Evolutionary conservation across 2,797 vertebrate genomes (phyloP).

Genomic region (Poliocrania exsul): DNA sequence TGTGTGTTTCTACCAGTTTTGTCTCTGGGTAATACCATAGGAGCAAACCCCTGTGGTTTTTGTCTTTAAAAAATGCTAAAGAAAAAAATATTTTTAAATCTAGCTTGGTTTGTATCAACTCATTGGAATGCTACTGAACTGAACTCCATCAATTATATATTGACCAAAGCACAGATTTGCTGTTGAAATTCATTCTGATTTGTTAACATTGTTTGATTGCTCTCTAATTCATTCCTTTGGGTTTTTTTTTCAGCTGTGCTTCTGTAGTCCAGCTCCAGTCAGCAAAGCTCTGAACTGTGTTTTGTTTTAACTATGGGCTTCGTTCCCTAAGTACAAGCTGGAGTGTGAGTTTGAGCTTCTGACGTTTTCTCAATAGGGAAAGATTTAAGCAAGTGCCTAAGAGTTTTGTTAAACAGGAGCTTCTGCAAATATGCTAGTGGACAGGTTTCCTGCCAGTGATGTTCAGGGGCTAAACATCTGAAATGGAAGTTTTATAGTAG

Average conservation of each 20-base stretch:
- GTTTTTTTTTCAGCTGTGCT: neutral
- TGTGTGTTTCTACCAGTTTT: neutral
- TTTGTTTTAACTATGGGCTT: slow-evolving; percentile 5
- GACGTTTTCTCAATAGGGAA: neutral
- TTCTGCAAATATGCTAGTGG: neutral
- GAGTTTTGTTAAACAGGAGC: neutral
- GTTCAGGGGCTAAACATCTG: neutral
- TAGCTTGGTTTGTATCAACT: neutral
- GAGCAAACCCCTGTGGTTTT: neutral
- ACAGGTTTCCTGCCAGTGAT: neutral
- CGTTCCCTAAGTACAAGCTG: neutral
- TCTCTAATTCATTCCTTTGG: neutral
- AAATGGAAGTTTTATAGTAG: neutral
- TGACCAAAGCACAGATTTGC: neutral
- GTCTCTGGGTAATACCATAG: neutral
- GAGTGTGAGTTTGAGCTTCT: neutral
- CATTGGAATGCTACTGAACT: neutral
- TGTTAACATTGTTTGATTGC: neutral
- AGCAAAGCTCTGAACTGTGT: neutral
- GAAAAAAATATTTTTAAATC: neutral
- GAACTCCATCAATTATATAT: neutral
- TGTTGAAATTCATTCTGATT: neutral
- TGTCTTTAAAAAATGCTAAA: neutral
- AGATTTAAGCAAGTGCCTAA: neutral
- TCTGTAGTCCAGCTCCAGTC: neutral